Evolutionary conservation across 2,888 invertebrate species (phyloP), one percentile per base, ranked within the genome.

Genomic region (Antheraea yamamai): DNA sequence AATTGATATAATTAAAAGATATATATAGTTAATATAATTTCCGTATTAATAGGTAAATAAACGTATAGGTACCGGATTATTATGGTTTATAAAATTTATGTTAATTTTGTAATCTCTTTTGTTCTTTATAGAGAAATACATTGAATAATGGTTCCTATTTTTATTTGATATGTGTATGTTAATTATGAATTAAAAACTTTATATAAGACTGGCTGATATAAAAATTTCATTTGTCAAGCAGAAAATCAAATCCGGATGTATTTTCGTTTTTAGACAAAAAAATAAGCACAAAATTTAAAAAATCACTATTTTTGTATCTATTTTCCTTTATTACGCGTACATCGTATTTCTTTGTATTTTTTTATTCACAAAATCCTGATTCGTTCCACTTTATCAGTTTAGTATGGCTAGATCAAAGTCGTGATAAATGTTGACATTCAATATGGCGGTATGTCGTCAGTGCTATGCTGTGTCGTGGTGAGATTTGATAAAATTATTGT

Each of bases 391-490:
- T 76, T 76, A 66, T 79, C 78, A 81, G 80, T 81, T 82, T 83
- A 88, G 85, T 86, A 88, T 86, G 91, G 89, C 86, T 87, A 85
- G 88, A 89, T 87, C 87, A 86, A 87, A 92, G 89, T 90, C 88
- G 89, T 91, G 90, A 89, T 89, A 87, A 89, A 91, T 93, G 94
- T 97, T 97, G 97, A 97, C 97, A 97, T 97, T 97, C 97, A 97
- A 97, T 97, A 98, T 98, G 98, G 98, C 98, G 97, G 97, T 97
- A 97, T 97, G 97, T 97, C 97, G 97, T 97, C 97, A 97, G 97
- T 98, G 98, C 97, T 97, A 97, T 98, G 98, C 97, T 97, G 97
- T 97, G 97, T 97, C 97, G 97, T 97, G 98, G 97, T 97, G 96
- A 97, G 97, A 97, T 96, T 95, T 93, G 89, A 86, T 91, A 88